These are phyloP conservation scores for Eurypyga helias DNA, from an alignment of 2,113 vertebrate species.

Conservation along the genomic window DNA sequence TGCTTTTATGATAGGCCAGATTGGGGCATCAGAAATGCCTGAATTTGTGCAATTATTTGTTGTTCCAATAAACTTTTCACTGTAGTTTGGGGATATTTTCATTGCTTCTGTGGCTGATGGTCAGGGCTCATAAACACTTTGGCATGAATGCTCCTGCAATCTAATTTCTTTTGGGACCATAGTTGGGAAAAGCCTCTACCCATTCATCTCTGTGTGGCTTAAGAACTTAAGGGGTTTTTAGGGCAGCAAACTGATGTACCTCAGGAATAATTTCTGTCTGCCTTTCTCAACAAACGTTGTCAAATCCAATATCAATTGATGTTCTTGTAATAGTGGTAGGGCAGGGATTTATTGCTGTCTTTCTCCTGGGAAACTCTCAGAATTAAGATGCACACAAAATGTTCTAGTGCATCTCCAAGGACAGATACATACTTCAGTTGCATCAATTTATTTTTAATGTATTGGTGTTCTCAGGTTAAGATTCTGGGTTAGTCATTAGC, in stretches of 20 bases:
- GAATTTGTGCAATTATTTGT: neutral
- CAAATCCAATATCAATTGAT: neutral
- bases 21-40: neutral
- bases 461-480: neutral
- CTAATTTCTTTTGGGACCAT: neutral
- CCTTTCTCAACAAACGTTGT: neutral
- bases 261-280: neutral
- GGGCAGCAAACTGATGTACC: neutral
- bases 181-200: neutral
- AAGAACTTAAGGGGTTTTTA: neutral
- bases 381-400: neutral
- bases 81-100: neutral
- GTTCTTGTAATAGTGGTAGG: neutral
- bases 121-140: neutral
- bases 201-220: neutral
- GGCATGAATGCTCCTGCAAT: neutral
- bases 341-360: neutral
- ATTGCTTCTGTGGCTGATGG: neutral
- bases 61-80: neutral
- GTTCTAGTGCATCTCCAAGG: neutral
- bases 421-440: neutral
- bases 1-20: constrained; percentile 10
- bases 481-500: neutral
- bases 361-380: neutral
- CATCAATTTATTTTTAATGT: neutral